Base-by-base conservation (phyloP, 1,140 invertebrate species). In the Zaprionus tsacasi region DNA sequence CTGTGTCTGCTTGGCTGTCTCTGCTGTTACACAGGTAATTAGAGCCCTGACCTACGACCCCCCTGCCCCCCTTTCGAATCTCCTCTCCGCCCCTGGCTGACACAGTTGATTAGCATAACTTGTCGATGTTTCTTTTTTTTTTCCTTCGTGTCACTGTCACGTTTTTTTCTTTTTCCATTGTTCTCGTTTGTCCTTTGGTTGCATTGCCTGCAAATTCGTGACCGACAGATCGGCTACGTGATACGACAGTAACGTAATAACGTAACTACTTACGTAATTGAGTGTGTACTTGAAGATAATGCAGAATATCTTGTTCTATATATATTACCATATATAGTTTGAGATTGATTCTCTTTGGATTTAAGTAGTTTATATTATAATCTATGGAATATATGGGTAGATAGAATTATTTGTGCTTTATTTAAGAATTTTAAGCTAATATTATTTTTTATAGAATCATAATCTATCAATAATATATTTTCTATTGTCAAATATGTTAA, bases 1-100 rank as follows among this genome's bases (percentile, higher is more conserved):
- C 12, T 88, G 48, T 88, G 83, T 71, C 81, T 88, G 67, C 85
- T 88, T 43, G 72, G 74, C 68, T 89, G 80, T 70, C 74, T 89
- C 27, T 78, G 81, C 78, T 77, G 81, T 65, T 83, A 78, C 67
- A 80, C 83, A 88, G 83, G 83, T 88, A 88, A 88, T 81, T 81
- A 81, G 8, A 15, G 2, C n/a, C 7, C 40, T 35, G 33, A 35
- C 33, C 33, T 35, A 35, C 33, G 33, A 8, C 12, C 1, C 38
- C 12, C n/a, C 40, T 4, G 12, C 12, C 12, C 0, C 12, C n/a
- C 40, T 4, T 6, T n/a, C 13, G 6, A 13, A 6, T n/a, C 40
- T n/a, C n/a, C 3, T 12, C n/a, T 7, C n/a, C n/a, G 6, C n/a
- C n/a, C n/a, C 7, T 10, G 40, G 56, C 36, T 65, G 60, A 59